Evolutionary conservation across 1,140 invertebrate species (phyloP).

Genomic region (Drosophila navojoa): DNA sequence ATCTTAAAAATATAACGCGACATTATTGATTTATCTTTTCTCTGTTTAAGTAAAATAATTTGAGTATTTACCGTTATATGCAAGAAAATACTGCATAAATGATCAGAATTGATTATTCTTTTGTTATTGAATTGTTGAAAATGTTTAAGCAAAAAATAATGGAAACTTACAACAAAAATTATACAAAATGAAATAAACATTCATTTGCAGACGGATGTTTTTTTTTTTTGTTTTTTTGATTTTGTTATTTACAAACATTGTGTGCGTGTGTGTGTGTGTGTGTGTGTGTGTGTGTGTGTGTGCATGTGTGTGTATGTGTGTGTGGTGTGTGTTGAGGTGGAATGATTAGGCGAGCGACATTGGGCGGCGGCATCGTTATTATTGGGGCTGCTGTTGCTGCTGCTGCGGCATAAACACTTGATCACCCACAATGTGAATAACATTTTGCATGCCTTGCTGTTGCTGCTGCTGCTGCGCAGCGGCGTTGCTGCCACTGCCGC

Average conservation of each 20-base stretch:
- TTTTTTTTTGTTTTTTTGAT: conserved; percentile 34
- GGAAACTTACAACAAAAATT: conserved; percentile 68
- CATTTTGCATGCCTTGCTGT: conserved; percentile 77
- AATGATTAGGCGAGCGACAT: conserved; percentile 61
- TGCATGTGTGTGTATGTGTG: conserved; percentile 43
- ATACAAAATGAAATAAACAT: conserved; percentile 67
- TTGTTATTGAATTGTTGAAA: conserved; percentile 34
- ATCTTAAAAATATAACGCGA: conserved; percentile 34
- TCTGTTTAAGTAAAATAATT: conserved; percentile 33
- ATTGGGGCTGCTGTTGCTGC: conserved; percentile 60
- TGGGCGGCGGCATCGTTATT: conserved; percentile 16
- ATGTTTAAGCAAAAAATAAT: conserved; percentile 44
- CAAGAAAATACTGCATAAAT: conserved; percentile 78
- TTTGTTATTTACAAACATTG: conserved; percentile 72
- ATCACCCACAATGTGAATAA: conserved; percentile 81
- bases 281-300: conserved; percentile 21
- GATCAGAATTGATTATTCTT: conserved; percentile 17
- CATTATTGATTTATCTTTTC: conserved; percentile 23
- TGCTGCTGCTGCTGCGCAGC: conserved; percentile 53
- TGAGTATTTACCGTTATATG: conserved; percentile 57
- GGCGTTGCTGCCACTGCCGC: conserved; percentile 29
- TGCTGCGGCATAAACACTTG: conserved; percentile 74
- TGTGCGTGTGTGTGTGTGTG: conserved; percentile 39
- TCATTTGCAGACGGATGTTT: conserved; percentile 68
- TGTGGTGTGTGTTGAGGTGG: conserved; percentile 37